Base-by-base conservation (phyloP, 2,797 vertebrate species). In the Bucorvus abyssinicus region DNA sequence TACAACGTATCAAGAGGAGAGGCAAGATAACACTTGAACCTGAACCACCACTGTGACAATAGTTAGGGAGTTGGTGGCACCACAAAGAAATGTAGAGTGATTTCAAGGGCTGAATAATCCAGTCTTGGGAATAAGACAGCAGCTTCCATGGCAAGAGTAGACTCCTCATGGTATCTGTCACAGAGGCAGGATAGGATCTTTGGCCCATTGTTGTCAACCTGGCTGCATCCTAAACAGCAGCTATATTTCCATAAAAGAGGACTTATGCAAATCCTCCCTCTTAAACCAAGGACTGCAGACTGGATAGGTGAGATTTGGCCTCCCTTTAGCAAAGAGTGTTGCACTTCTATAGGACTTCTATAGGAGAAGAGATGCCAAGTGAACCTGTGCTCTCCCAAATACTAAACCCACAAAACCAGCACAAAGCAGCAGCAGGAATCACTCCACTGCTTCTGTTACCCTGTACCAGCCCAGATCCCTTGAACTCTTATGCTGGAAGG, bases 301-400 rank as follows among this genome's bases (percentile, higher is more conserved):
- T 17, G 23, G 24, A 34, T 7, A 52, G 42, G 45, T 26, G 44
- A 79, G 23, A 82, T 29, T 47, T 27, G 79, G 23, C 15, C 38
- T 70, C 57, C 44, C 34, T 30, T 30, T 29, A 36, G 29, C 15
- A 26, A 59, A 69, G 30, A 45, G 19, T 26, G n/a, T 36, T 52
- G 15, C 1, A 2, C 15, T 50, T 64, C 40, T 45, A 8, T 0
- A 61, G 22, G 2, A 2, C 15, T 50, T 64, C 40, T 45, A 8
- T 0, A 61, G 22, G 2, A 71, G 16, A 75, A 84, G 44, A 75
- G 38, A 57, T 56, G 27, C 6, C 2, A 10, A n/a, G 4, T 18
- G 22, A 71, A 36, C 22, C 11, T 4, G 45, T 69, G 30, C 27
- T 44, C 27, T 74, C 53, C 56, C 36, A 52, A 77, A 84, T 45